A percentile compares a stretch with the other conserved stretches of the same genome.
Evolutionary conservation across 1,140 invertebrate species (phyloP).

Genomic region (Venturia canescens): DNA sequence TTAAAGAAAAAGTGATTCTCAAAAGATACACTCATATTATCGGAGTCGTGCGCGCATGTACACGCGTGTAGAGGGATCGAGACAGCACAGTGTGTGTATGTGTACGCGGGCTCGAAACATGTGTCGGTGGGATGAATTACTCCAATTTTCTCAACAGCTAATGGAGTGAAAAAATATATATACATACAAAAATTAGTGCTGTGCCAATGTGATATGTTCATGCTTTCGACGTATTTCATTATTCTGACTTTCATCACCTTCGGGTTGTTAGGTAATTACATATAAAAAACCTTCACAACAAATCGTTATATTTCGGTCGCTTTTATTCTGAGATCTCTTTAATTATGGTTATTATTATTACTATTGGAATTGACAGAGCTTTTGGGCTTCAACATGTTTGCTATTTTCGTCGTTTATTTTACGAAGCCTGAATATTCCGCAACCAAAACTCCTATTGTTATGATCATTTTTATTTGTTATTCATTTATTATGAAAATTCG

Average conservation of each 20-base stretch:
- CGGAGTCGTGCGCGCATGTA: neutral
- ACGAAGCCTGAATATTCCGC: neutral
- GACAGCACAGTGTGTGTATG: slow-evolving; percentile 31
- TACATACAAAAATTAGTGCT: slow-evolving; percentile 65
- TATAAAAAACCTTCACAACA: neutral
- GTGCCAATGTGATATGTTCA: slow-evolving; percentile 71
- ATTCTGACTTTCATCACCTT: slow-evolving; percentile 70
- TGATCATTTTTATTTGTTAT: neutral
- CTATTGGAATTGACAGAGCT: neutral
- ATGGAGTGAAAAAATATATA: slow-evolving; percentile 59
- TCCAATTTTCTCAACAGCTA: slow-evolving; percentile 72
- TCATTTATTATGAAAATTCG: too few relatives aligned
- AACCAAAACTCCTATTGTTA: neutral
- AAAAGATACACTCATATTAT: neutral
- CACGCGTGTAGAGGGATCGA: neutral
- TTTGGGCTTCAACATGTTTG: neutral
- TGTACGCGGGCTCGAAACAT: slow-evolving; percentile 55
- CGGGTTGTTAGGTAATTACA: slow-evolving; percentile 69
- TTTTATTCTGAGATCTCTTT: slow-evolving; percentile 12
- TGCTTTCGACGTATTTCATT: slow-evolving; percentile 68
- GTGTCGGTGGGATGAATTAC: slow-evolving; percentile 70
- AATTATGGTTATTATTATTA: neutral
- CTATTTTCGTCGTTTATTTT: neutral
- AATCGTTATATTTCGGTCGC: neutral
- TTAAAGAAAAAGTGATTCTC: slow-evolving; percentile 6